phyloP scores from a whole-genome alignment of 2,113 vertebrate species.

The Rhinolophus sinicus region DNA sequence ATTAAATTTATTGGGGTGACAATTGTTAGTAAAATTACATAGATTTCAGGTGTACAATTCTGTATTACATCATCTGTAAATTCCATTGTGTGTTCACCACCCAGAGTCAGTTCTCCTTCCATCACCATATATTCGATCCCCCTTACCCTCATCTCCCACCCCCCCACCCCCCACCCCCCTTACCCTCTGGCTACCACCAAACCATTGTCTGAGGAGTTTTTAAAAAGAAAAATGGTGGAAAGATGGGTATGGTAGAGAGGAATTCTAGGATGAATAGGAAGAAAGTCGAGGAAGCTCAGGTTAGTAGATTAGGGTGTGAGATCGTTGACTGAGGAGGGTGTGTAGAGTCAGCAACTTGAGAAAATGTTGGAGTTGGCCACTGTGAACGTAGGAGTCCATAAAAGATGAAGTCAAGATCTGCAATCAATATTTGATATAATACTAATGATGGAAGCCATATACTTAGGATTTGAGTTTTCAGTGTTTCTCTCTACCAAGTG shows the following conservation, averaged over 20 bases:
- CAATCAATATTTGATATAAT: background rate
- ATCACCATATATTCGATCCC: no score
- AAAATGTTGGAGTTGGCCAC: background rate
- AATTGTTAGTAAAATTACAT: no score
- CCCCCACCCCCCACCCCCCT: no score
- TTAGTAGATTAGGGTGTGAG: background rate
- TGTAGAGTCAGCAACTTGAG: background rate
- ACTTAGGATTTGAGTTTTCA: background rate
- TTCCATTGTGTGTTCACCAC: no score
- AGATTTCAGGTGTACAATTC: no score
- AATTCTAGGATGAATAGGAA: background rate
- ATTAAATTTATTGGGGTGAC: no score
- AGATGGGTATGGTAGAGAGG: background rate
- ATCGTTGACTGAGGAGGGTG: background rate
- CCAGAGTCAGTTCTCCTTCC: no score
- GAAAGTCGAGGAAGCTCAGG: background rate
- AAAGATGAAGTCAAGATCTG: background rate
- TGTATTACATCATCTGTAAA: no score
- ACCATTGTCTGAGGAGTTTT: background rate
- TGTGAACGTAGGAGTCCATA: background rate
- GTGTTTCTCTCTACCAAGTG: background rate
- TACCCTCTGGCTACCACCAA: no score
- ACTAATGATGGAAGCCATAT: background rate
- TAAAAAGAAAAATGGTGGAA: background rate
- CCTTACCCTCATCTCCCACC: no score